These are phyloP conservation scores for Dicranocentrus wangi DNA, from an alignment of 2,888 invertebrate species.

Conservation along the genomic window DNA sequence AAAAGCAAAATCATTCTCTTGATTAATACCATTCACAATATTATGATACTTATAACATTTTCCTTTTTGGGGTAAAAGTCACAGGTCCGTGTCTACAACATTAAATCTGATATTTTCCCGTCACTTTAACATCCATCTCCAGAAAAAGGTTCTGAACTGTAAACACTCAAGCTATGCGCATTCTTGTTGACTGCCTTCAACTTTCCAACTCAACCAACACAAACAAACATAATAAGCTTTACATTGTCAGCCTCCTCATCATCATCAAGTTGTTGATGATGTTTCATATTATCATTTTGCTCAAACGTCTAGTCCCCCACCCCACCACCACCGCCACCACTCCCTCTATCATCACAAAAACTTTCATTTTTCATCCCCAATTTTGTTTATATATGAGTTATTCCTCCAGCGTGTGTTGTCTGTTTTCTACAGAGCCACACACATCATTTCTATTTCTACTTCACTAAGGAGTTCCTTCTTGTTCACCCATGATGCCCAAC, in stretches of 20 bases:
- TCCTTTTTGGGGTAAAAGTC: no score
- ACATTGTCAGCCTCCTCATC: not conserved
- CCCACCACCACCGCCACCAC: not conserved
- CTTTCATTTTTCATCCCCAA: conserved; percentile 15
- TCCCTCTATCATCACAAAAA: conserved; percentile 5
- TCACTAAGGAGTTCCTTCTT: not conserved
- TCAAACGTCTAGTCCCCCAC: no score
- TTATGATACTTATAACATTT: no score
- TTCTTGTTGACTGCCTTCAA: not conserved
- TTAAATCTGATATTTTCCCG: no score
- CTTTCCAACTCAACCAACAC: not conserved
- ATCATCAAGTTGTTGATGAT: not conserved
- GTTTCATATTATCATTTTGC: no score
- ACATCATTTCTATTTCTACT: not conserved
- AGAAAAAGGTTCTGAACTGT: not conserved
- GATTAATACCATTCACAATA: no score
- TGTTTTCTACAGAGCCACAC: not conserved
- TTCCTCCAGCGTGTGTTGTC: no score
- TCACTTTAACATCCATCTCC: no score
- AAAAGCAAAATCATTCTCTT: no score
- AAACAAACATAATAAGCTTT: not conserved
- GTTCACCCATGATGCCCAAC: not conserved
- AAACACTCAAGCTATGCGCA: not conserved
- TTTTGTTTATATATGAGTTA: conserved; percentile 3
- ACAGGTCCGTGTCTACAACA: no score